Evolutionary conservation across 1,140 invertebrate genomes (phyloP).

Genomic region (Hyphantria cunea): DNA sequence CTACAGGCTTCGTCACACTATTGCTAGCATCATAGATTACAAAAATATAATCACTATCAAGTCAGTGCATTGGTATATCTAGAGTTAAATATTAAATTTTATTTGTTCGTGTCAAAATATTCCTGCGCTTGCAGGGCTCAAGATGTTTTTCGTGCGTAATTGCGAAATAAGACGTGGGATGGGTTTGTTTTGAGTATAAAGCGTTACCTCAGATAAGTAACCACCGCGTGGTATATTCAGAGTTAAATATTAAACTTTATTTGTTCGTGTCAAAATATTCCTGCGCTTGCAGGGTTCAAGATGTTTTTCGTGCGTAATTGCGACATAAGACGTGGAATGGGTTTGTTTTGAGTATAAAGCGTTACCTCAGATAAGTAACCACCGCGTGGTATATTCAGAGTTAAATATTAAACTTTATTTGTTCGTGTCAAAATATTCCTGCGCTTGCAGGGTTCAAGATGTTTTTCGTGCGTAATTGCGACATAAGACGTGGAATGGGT

Average conservation of each 20-base stretch:
- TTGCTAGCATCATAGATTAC: conserved; percentile 22
- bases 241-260: no score
- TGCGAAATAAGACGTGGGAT: background rate
- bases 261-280: background rate
- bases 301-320: conserved; percentile 5
- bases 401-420: no score
- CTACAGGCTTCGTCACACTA: conserved; percentile 40
- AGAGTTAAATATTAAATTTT: no score
- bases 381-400: conserved; percentile 21
- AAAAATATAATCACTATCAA: conserved; percentile 11
- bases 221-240: conserved; percentile 30
- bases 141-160: conserved; percentile 7
- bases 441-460: background rate
- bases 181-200: conserved; percentile 39
- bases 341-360: conserved; percentile 41
- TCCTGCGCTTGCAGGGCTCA: background rate
- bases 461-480: background rate
- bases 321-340: conserved; percentile 3
- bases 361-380: conserved; percentile 66
- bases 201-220: conserved; percentile 67
- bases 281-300: background rate
- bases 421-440: background rate
- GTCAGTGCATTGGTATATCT: no score
- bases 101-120: background rate
- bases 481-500: conserved; percentile 12